phyloP scores from a whole-genome alignment of 2,113 vertebrate species.

The Naja naja region DNA sequence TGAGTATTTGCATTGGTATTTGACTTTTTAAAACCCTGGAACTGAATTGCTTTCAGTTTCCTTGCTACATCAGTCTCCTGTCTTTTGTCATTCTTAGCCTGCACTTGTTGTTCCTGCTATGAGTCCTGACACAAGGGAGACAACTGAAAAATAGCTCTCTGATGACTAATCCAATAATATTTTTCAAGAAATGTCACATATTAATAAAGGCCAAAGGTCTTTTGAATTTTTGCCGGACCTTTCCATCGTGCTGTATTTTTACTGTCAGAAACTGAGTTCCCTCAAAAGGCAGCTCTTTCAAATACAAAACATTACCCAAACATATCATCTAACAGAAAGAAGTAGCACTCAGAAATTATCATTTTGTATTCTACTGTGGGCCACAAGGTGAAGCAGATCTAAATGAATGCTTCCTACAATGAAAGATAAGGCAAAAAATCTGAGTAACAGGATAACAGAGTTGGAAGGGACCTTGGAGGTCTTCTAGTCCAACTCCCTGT shows the following conservation, averaged over 20 bases:
- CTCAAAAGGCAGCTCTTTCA: constrained; percentile 30
- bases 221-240: constrained; percentile 15
- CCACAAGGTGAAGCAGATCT: neutral
- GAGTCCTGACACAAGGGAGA: fast-evolving
- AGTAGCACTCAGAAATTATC: constrained; percentile 35
- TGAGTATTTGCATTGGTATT: neutral
- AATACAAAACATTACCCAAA: constrained; percentile 12
- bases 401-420: neutral
- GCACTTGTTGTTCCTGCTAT: neutral
- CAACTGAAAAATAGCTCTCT: constrained; percentile 43
- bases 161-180: constrained; percentile 46
- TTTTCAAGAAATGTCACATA: constrained; percentile 60
- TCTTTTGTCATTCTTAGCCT: neutral
- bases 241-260: constrained; percentile 46
- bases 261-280: constrained; percentile 49
- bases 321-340: constrained; percentile 13
- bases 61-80: neutral
- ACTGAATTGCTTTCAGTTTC: neutral
- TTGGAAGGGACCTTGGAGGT: too few species aligned
- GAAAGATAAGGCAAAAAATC: neutral
- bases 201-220: constrained; percentile 55
- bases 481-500: too few species aligned
- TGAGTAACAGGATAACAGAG: too few species aligned
- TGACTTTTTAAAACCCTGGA: neutral
- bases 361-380: constrained; percentile 11